These are phyloP conservation scores for Gymnopithys bicolor DNA, from an alignment of 2,797 vertebrate genomes.

Conservation along the genomic window DNA sequence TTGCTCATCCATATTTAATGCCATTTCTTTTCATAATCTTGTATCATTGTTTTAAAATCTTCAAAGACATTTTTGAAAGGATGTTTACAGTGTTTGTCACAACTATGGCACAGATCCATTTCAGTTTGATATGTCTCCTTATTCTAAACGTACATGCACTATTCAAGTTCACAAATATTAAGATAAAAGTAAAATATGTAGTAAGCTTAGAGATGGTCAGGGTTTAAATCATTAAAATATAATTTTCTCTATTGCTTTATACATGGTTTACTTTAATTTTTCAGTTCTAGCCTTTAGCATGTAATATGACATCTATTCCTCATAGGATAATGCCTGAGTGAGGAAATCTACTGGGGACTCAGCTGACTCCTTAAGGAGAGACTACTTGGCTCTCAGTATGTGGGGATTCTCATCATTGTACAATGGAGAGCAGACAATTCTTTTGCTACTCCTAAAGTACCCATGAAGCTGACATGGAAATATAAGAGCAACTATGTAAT, in stretches of 20 bases:
- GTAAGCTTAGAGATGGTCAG: background rate
- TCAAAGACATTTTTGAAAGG: background rate
- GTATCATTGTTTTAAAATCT: background rate
- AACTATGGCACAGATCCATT: background rate
- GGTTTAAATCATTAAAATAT: background rate
- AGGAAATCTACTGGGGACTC: background rate
- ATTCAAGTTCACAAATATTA: background rate
- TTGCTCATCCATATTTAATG: constrained; percentile 14
- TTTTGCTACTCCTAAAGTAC: background rate
- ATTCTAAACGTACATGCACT: background rate
- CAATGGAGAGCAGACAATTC: background rate
- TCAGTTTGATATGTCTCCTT: background rate
- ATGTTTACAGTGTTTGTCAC: background rate
- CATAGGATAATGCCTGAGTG: background rate
- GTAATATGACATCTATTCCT: background rate
- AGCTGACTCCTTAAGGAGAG: background rate
- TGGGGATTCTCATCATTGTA: background rate
- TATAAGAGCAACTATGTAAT: background rate
- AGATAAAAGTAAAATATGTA: background rate
- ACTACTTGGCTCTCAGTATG: background rate
- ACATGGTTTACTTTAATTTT: background rate
- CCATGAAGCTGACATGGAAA: background rate
- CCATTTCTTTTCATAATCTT: background rate
- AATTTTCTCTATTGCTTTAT: background rate
- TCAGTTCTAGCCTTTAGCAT: background rate